Percentiles rank a stretch among this genome's conserved stretches.
These are phyloP conservation scores for Prionailurus bengalensis DNA, from an alignment of 2,113 vertebrate species.

Conservation along the genomic window DNA sequence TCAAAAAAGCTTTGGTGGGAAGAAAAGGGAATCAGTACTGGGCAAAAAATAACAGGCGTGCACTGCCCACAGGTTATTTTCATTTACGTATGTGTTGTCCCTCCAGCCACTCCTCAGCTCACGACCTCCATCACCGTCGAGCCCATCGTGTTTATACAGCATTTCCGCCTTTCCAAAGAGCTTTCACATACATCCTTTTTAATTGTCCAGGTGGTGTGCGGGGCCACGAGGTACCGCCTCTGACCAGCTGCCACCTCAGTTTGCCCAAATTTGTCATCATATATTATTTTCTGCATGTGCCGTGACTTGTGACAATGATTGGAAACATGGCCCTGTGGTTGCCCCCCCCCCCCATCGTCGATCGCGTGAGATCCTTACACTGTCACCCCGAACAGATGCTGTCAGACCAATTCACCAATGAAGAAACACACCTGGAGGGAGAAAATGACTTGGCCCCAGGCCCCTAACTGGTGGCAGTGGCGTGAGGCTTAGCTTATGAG, in stretches of 20 bases:
- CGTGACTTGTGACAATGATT: not conserved
- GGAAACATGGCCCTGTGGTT: not conserved
- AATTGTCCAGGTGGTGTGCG: not conserved
- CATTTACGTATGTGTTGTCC: not conserved
- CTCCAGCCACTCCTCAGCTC: not conserved
- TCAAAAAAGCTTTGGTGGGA: not conserved
- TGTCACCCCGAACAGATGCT: not conserved
- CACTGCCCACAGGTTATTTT: not conserved
- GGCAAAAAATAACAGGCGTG: not conserved
- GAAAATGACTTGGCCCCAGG: not conserved
- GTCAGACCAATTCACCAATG: not conserved
- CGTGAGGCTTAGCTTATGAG: not conserved
- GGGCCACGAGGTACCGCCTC: not conserved
- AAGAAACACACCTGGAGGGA: not conserved
- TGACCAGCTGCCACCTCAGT: not conserved
- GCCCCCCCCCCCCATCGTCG: not conserved
- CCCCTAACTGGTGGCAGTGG: not conserved
- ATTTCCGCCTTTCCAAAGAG: not conserved
- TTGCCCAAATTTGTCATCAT: not conserved
- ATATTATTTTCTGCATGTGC: not conserved
- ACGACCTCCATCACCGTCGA: not conserved
- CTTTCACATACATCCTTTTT: not conserved
- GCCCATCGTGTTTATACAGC: not conserved
- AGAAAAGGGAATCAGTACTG: not conserved
- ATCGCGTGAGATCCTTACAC: rapidly evolving